Evolutionary conservation across 2,113 vertebrate species (phyloP), one percentile per base, ranked within the genome.

Genomic region (Phalacrocorax brasilianus): DNA sequence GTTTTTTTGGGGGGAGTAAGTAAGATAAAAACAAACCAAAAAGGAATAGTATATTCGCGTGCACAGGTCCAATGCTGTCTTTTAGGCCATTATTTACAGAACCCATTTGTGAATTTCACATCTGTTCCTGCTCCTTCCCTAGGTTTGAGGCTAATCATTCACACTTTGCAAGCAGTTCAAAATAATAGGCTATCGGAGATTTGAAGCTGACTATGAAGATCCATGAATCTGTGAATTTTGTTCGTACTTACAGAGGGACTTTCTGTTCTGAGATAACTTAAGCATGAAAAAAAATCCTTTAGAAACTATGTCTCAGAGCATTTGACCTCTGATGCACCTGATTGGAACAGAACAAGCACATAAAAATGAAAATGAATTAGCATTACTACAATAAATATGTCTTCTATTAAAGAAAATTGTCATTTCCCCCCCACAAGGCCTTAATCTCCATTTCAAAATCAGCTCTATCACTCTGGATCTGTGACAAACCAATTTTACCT

Each of bases 401-500:
- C 75, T 80, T 67, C 77, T 65, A 24, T 42, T 84, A 78, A 77
- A 86, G 61, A 81, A 91, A 94, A 65, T 35, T 78, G 70, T 65
- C 35, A 42, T 56, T 67, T 9, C 33, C 62, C 80, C 67, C 27
- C 50, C 47, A 24, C 73, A 76, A 80, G 44, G 45, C 61, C 76
- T 93, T 61, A 78, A 92, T 94, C 86, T 91, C 83, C 63, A 74
- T 92, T 82, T 96, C 80, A 87, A 86, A 91, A 93, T 77, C 76
- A 91, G 65, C 30, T 92, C 91, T 89, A 96, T 93, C 80, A 91
- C 77, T 87, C 80, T 95, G 91, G 76, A 86, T 87, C 83, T 91
- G 66, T 85, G 91, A 93, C 94, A 97, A 94, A 91, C 83, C 65
- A 73, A 90, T 94, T 92, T 89, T 89, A 63, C 79, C 92, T 93